Evolutionary conservation across 2,888 invertebrate genomes (phyloP), one percentile per base, ranked within the genome.

Genomic region (Azorinus chamasolen): DNA sequence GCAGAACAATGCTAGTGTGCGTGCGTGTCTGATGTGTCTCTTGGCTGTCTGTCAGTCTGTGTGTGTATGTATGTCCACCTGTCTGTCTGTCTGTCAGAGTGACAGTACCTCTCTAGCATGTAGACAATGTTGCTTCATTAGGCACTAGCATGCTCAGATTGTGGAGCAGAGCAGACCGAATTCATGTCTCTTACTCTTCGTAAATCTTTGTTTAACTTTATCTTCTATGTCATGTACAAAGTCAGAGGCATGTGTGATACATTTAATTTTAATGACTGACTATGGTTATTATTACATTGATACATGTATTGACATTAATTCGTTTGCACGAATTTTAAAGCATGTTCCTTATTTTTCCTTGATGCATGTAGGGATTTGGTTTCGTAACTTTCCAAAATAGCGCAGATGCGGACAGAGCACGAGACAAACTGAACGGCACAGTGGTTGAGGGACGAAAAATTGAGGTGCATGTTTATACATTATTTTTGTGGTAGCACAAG

Each of bases 341-440:
- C 90, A 91, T 92, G 91, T 85, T 85, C 96, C 96, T 96, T 97
- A 87, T 88, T 90, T 90, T 90, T 92, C 96, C 97, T 97, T 80
- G 89, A 91, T 92, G 92, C 97, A 97, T 91, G 96, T 97, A 99
- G 99, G 99, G 99, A 96, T 99, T 99, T 97, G 99, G 99, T 97
- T 99, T 99, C 97, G 99, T 99, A 96, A 99, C 99, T 96, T 99
- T 99, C 97, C 98, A 98, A 96, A 98, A 97, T 97, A 98, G 98
- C 96, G 97, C 97, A 96, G 99, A 99, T 96, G 99, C 99, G 95
- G 99, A 99, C 96, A 97, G 97, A 96, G 99, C 99, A 97, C 98
- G 99, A 96, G 98, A 98, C 96, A 98, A 98, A 96, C 97, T 99
- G 96, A 99, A 99, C 96, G 99, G 99, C 96, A 98, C 98, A 96